A percentile compares a stretch with the other conserved stretches of the same genome.
phyloP scores from a whole-genome alignment of 2,888 invertebrate genomes.

The Incurvaria masculella region DNA sequence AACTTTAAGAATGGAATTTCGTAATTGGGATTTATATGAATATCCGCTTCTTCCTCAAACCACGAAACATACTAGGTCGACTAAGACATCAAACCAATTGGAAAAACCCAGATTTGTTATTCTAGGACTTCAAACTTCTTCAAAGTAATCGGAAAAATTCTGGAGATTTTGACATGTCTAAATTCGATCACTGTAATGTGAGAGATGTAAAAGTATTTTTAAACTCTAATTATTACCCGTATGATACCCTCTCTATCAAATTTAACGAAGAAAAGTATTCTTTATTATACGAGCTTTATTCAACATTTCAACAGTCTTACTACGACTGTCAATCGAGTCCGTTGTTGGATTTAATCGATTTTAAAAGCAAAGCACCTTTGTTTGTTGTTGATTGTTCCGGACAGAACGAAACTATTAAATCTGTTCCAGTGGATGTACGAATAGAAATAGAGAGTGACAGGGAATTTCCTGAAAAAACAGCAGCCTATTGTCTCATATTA shows the following conservation, averaged over 20 bases:
- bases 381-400: too few species aligned
- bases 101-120: slow-evolving; percentile 30
- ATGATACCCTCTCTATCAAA: slow-evolving; percentile 24
- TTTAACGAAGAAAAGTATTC: slow-evolving; percentile 14
- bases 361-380: slow-evolving; percentile 12
- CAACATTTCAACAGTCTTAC: slow-evolving; percentile 12
- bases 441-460: slow-evolving; percentile 11
- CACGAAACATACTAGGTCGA: slow-evolving; percentile 22
- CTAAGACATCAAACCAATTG: slow-evolving; percentile 23
- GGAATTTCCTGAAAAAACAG: slow-evolving; percentile 16
- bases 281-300: slow-evolving; percentile 1
- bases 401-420: too few species aligned
- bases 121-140: slow-evolving; percentile 28
- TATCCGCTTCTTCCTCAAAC: slow-evolving; percentile 25
- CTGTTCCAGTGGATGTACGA: slow-evolving; percentile 18
- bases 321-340: slow-evolving; percentile 10
- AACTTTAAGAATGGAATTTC: slow-evolving; percentile 18
- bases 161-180: slow-evolving; percentile 14
- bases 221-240: slow-evolving; percentile 26
- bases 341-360: slow-evolving; percentile 10
- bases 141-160: slow-evolving; percentile 25
- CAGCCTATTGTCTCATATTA: slow-evolving; percentile 21
- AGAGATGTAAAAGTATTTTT: slow-evolving; percentile 26
- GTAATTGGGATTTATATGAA: slow-evolving; percentile 29
- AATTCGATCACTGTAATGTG: slow-evolving; percentile 22